Evolutionary conservation across 1,140 invertebrate species (phyloP).

Genomic region (Odontomachus brunneus): DNA sequence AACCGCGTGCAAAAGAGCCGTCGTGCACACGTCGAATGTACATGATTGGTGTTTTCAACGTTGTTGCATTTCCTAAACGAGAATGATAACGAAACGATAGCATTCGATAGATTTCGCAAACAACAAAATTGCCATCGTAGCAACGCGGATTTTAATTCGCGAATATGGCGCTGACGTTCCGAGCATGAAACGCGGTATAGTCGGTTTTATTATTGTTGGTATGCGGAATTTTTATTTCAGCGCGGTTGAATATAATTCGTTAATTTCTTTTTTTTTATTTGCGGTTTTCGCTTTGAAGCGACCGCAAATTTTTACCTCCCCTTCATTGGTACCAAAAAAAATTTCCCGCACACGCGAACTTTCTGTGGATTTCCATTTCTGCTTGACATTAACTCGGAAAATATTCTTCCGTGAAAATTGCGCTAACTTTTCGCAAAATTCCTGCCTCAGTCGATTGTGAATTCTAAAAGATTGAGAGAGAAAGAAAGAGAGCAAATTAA

Average conservation of each 20-base stretch:
- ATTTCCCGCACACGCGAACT: background rate
- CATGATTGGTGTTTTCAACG: too few species aligned
- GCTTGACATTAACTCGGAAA: too few species aligned
- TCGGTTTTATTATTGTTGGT: slow-evolving; percentile 9
- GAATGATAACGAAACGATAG: background rate
- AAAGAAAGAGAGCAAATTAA: too few species aligned
- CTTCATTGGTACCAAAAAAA: background rate
- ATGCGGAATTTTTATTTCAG: background rate
- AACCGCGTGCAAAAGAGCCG: too few species aligned
- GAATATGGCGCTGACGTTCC: background rate
- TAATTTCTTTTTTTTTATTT: background rate
- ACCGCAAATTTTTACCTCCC: background rate
- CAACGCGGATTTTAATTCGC: background rate
- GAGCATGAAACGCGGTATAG: background rate
- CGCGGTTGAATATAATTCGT: background rate
- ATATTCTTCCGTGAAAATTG: too few species aligned
- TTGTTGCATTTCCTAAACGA: too few species aligned
- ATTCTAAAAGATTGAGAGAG: background rate
- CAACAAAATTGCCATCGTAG: background rate
- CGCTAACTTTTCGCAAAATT: background rate
- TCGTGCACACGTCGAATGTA: too few species aligned
- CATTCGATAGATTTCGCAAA: too few species aligned
- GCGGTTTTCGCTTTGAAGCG: background rate
- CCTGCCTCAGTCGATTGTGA: background rate
- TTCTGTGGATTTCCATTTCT: too few species aligned